Evolutionary conservation across 2,888 invertebrate species (phyloP).

Genomic region (Morpho deidamia): DNA sequence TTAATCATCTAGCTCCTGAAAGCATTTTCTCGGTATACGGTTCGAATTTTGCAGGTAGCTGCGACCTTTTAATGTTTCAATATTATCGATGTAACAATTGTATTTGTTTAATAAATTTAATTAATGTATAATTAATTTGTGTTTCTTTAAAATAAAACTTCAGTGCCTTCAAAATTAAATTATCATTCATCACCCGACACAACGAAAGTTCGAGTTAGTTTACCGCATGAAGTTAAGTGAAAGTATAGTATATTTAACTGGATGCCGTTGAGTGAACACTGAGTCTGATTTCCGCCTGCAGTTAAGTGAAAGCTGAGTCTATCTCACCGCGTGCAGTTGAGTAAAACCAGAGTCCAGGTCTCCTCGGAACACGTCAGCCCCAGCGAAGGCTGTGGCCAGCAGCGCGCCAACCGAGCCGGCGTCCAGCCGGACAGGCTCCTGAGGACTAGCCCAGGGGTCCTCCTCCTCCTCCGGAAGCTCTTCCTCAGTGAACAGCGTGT

Average conservation of each 20-base stretch:
- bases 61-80: too few species aligned
- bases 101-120: too few species aligned
- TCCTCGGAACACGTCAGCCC: constrained; percentile 37
- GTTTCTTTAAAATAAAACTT: too few species aligned
- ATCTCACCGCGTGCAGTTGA: constrained; percentile 48
- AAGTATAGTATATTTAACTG: constrained; percentile 33
- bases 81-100: too few species aligned
- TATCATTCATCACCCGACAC: too few species aligned
- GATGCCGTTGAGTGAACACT: constrained; percentile 49
- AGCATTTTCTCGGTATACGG: too few species aligned
- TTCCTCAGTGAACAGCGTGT: constrained; percentile 48
- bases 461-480: constrained; percentile 41
- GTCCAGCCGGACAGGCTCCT: constrained; percentile 32
- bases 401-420: constrained; percentile 43
- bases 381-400: constrained; percentile 49
- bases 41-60: too few species aligned
- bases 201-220: too few species aligned
- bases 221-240: constrained; percentile 28
- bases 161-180: too few species aligned
- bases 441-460: constrained; percentile 40
- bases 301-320: too few species aligned
- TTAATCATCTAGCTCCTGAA: too few species aligned
- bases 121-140: too few species aligned
- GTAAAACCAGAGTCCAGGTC: constrained; percentile 54
- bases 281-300: constrained; percentile 45